Evolutionary conservation across 2,888 invertebrate genomes (phyloP).

Genomic region (Tipula vernalis): DNA sequence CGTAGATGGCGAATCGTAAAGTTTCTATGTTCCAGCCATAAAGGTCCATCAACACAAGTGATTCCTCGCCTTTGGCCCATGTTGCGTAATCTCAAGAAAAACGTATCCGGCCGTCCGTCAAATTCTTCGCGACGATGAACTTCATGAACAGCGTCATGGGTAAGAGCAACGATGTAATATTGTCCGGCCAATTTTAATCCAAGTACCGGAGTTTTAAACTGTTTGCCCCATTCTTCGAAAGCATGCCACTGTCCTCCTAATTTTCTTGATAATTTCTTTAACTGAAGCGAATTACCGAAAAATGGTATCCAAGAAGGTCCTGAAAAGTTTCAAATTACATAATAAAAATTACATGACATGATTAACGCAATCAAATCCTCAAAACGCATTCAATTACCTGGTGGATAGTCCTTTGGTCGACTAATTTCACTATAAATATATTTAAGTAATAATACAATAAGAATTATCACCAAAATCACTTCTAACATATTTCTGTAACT

Average conservation of each 20-base stretch:
- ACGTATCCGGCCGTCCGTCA: slow-evolving; percentile 51
- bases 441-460: neutral
- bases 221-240: slow-evolving; percentile 35
- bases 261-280: slow-evolving; percentile 26
- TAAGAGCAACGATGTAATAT: slow-evolving; percentile 41
- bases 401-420: slow-evolving; percentile 1
- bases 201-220: slow-evolving; percentile 40
- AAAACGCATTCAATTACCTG: neutral
- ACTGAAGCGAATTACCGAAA: slow-evolving; percentile 30
- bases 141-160: slow-evolving; percentile 39
- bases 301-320: slow-evolving; percentile 17
- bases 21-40: slow-evolving; percentile 43
- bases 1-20: slow-evolving; percentile 43
- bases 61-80: slow-evolving; percentile 46
- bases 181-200: slow-evolving; percentile 45
- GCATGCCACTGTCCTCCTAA: slow-evolving; percentile 41
- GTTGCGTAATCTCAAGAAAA: slow-evolving; percentile 47
- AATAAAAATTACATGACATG: neutral
- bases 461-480: neutral
- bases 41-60: slow-evolving; percentile 44
- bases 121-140: slow-evolving; percentile 45
- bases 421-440: neutral
- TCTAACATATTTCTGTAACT: neutral
- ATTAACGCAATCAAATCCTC: neutral
- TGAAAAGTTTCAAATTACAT: neutral